These are phyloP conservation scores for Nowickia ferox DNA, from an alignment of 2,888 invertebrate species.

Conservation along the genomic window DNA sequence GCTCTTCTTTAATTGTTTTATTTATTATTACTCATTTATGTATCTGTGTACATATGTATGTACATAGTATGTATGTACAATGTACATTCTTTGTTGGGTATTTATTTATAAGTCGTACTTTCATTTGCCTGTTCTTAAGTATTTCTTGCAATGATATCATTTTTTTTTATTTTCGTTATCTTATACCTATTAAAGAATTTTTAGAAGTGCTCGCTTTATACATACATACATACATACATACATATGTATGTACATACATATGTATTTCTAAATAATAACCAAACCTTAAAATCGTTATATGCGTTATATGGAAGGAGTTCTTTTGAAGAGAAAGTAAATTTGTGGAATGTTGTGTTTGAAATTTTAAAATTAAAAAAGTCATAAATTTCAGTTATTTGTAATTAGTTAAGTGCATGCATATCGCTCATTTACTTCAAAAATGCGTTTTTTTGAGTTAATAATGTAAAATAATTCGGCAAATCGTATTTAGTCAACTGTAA, in stretches of 20 bases:
- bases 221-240: no score
- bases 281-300: slow-evolving; percentile 6
- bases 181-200: neutral
- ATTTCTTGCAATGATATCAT: slow-evolving; percentile 55
- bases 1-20: slow-evolving; percentile 17
- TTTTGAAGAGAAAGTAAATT: neutral
- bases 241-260: neutral
- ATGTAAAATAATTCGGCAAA: no score
- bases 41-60: no score
- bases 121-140: slow-evolving; percentile 11
- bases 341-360: no score
- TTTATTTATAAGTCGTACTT: slow-evolving; percentile 44
- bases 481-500: no score
- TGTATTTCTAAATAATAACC: neutral
- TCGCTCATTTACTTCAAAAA: no score
- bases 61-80: no score
- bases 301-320: neutral
- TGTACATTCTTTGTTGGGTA: slow-evolving; percentile 1
- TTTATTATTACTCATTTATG: slow-evolving; percentile 27
- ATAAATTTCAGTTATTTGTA: no score
- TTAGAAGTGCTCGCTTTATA: neutral
- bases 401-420: no score
- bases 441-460: no score
- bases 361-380: no score
- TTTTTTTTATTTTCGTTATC: slow-evolving; percentile 28